A percentile compares a stretch with the other conserved stretches of the same genome.
phyloP scores from a whole-genome alignment of 2,888 invertebrate genomes.

The Protonemura montana region DNA sequence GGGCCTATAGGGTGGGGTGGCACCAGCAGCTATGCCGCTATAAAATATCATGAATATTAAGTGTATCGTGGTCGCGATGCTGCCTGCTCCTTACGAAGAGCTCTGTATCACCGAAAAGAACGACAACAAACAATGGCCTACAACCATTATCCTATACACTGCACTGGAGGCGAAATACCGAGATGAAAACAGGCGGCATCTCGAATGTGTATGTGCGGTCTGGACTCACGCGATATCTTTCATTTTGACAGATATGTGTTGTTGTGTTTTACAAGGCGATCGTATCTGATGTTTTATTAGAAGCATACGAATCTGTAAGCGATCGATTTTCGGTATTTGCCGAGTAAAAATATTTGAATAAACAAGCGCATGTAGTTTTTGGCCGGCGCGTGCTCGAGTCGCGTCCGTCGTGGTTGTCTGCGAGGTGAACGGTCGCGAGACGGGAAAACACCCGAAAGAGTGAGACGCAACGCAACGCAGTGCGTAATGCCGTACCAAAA shows the following conservation, averaged over 20 bases:
- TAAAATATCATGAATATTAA: slow-evolving; percentile 27
- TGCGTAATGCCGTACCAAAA: neutral
- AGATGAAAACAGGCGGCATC: neutral
- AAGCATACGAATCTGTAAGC: neutral
- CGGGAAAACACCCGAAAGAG: slow-evolving; percentile 5
- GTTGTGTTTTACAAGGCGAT: slow-evolving; percentile 4
- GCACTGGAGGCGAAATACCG: neutral
- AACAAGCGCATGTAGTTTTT: neutral
- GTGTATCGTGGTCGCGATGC: neutral
- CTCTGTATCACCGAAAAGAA: neutral
- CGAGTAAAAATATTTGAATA: neutral
- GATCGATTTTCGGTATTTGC: neutral
- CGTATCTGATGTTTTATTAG: neutral
- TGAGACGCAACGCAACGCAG: neutral
- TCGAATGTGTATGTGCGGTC: neutral
- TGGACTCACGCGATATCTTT: neutral
- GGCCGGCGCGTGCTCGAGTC: neutral
- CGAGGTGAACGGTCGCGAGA: neutral
- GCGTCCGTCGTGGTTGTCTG: neutral
- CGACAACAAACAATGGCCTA: slow-evolving; percentile 26
- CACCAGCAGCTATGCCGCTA: neutral
- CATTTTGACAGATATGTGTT: neutral
- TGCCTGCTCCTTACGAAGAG: neutral
- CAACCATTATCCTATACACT: neutral
- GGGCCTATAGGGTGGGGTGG: slow-evolving; percentile 16